These are phyloP conservation scores for Aselliscus stoliczkanus DNA, from an alignment of 2,797 vertebrate species.

Conservation along the genomic window DNA sequence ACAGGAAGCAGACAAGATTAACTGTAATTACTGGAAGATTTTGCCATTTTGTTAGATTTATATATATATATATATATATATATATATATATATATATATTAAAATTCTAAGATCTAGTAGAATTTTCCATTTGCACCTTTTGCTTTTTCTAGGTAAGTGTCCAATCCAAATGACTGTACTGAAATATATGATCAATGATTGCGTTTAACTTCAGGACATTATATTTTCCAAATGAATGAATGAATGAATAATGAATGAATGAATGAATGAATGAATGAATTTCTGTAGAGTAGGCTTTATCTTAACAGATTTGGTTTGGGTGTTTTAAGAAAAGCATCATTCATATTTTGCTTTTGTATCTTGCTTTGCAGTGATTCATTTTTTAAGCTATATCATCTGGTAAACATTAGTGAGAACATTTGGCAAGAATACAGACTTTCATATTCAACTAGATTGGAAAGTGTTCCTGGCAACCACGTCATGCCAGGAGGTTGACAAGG, in stretches of 20 bases:
- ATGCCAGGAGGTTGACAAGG: neutral
- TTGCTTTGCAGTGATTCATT: neutral
- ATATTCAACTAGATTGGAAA: neutral
- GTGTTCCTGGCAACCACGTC: neutral
- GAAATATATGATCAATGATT: conserved; percentile 34
- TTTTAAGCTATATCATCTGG: neutral
- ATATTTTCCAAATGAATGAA: neutral
- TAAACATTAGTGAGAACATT: neutral
- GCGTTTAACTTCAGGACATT: neutral
- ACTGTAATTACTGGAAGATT: neutral
- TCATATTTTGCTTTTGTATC: neutral
- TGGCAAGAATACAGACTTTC: neutral
- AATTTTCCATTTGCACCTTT: neutral
- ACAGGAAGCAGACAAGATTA: neutral
- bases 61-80: neutral
- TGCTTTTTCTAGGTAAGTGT: neutral
- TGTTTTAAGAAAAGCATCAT: neutral
- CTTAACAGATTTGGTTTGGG: neutral
- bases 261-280: neutral
- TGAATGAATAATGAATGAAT: neutral
- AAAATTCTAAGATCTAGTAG: neutral
- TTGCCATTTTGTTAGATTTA: neutral
- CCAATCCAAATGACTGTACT: neutral
- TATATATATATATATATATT: neutral
- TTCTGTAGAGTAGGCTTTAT: neutral